Conservation (phyloP, 2,113 vertebrate genomes). For the Phrynocephalus versicolor region DNA sequence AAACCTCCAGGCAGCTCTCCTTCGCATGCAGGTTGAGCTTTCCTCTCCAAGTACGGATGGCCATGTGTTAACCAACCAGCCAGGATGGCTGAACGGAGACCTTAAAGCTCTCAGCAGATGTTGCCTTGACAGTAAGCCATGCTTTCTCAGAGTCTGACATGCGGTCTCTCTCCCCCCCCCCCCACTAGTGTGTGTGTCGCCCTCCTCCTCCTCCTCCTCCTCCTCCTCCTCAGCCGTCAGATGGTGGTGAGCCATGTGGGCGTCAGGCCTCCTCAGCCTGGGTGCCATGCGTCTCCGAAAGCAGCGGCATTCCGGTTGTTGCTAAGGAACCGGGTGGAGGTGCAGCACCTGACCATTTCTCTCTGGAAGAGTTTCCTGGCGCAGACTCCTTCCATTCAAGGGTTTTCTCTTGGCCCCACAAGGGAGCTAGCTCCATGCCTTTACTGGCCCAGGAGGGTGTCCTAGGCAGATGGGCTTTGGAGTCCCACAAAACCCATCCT, state of each 20-base stretch:
- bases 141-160: conserved; percentile 26
- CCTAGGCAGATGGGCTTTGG: too few relatives aligned
- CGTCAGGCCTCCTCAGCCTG: conserved; percentile 60
- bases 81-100: background rate
- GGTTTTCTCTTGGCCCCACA: too few relatives aligned
- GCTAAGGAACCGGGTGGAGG: conserved; percentile 73
- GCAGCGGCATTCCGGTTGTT: conserved; percentile 73
- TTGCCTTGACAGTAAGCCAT: conserved; percentile 8
- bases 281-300: conserved; percentile 54
- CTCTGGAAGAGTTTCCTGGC: conserved; percentile 54
- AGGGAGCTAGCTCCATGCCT: too few relatives aligned
- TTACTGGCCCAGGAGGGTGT: too few relatives aligned
- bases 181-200: too few relatives aligned
- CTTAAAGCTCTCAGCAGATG: conserved; percentile 4
- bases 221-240: conserved; percentile 60
- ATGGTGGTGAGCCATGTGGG: conserved; percentile 66
- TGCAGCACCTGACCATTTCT: conserved; percentile 47
- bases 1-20: too few relatives aligned
- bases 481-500: too few relatives aligned
- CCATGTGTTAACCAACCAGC: background rate
- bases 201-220: conserved; percentile 60
- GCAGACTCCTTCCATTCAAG: background rate
- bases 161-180: conserved; percentile 17
- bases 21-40: background rate
- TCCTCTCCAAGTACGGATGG: background rate